Percentiles rank a stretch among this genome's conserved stretches.
Conservation (phyloP, 2,888 invertebrate species). For the Eupithecia subfuscata region DNA sequence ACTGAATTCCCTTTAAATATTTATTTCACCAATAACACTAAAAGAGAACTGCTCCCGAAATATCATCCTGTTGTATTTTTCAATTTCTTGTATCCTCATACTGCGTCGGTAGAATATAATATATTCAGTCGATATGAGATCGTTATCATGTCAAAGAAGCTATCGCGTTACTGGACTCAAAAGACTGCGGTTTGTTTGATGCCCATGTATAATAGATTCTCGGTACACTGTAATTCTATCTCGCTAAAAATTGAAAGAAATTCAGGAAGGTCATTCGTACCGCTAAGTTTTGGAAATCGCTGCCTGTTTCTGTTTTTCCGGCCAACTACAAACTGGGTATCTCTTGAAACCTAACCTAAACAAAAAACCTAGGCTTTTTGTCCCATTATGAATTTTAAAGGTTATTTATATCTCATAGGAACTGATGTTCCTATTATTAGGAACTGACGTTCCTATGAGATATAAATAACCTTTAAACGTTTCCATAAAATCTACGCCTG, state of each 20-base stretch:
- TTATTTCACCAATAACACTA: slow-evolving; percentile 41
- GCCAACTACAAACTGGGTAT: neutral
- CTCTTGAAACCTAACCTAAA: too few relatives aligned
- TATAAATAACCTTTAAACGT: too few relatives aligned
- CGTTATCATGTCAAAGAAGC: slow-evolving; percentile 83
- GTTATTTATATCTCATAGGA: too few relatives aligned
- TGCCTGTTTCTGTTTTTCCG: neutral
- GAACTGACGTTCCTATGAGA: too few relatives aligned
- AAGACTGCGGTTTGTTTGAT: slow-evolving; percentile 78
- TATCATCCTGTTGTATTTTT: slow-evolving; percentile 54
- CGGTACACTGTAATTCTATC: slow-evolving; percentile 54
- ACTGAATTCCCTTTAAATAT: slow-evolving; percentile 38
- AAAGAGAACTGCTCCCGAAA: slow-evolving; percentile 39
- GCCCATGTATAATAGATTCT: slow-evolving; percentile 61
- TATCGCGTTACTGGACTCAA: slow-evolving; percentile 79
- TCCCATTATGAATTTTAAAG: too few relatives aligned
- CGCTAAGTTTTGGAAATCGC: neutral
- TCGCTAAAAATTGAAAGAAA: slow-evolving; percentile 37
- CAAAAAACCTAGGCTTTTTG: too few relatives aligned
- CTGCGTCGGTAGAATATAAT: slow-evolving; percentile 69
- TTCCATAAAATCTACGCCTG: too few relatives aligned
- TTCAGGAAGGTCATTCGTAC: neutral
- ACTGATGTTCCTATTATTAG: too few relatives aligned
- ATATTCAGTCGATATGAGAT: slow-evolving; percentile 75
- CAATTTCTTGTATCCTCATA: slow-evolving; percentile 56